Conservation (phyloP, 1,140 invertebrate species). For the Trichoplusia ni region DNA sequence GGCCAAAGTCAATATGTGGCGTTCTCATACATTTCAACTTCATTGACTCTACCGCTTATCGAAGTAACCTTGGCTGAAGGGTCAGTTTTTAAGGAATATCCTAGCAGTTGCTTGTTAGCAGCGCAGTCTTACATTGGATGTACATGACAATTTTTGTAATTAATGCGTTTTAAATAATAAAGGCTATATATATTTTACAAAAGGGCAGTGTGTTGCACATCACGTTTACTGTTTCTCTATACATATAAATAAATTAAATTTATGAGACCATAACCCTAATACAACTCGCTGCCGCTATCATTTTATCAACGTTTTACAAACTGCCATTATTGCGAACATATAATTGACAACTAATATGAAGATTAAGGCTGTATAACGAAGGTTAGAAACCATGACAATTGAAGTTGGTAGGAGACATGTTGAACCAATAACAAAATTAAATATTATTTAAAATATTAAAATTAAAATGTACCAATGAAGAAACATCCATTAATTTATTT, state of each 20-base stretch:
- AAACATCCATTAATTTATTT: too few relatives aligned
- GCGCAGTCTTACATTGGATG: neutral
- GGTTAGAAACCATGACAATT: too few relatives aligned
- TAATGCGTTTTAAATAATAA: constrained; percentile 15
- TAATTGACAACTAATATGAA: constrained; percentile 22
- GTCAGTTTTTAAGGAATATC: neutral
- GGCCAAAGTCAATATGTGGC: too few relatives aligned
- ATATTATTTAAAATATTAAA: too few relatives aligned
- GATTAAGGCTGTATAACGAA: too few relatives aligned
- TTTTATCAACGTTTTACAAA: neutral
- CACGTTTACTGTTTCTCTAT: neutral
- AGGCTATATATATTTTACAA: constrained; percentile 11
- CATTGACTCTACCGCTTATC: too few relatives aligned
- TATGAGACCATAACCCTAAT: constrained; percentile 18
- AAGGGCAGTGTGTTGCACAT: constrained; percentile 24
- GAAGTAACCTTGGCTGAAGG: too few relatives aligned
- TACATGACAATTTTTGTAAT: constrained; percentile 4
- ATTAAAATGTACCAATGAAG: too few relatives aligned
- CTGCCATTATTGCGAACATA: neutral
- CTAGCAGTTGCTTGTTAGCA: neutral
- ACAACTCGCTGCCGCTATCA: constrained; percentile 12
- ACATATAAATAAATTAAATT: neutral
- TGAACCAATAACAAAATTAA: too few relatives aligned
- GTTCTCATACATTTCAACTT: too few relatives aligned
- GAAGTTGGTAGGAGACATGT: too few relatives aligned